A percentile compares a stretch with the other conserved stretches of the same genome.
Evolutionary conservation across 2,888 invertebrate species (phyloP).

Genomic region (Nematopogon swammerdamellus): DNA sequence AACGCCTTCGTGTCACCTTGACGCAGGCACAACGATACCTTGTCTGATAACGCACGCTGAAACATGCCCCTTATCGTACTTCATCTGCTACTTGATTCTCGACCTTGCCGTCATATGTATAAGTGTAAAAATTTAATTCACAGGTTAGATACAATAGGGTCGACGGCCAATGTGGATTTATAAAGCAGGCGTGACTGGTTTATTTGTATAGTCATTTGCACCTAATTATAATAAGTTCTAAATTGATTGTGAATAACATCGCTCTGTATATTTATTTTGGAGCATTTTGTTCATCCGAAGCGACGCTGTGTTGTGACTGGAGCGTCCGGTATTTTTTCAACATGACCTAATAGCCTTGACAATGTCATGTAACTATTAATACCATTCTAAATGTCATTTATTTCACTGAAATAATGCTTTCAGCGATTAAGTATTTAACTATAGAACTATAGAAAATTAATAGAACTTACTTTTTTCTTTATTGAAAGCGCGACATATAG

Average conservation of each 20-base stretch:
- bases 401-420: too few species aligned
- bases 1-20: conserved; percentile 51
- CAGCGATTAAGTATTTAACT: too few species aligned
- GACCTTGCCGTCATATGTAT: background rate
- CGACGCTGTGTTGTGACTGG: too few species aligned
- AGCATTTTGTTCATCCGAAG: too few species aligned
- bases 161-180: background rate
- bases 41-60: conserved; percentile 14
- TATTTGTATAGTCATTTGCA: conserved; percentile 54
- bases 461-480: too few species aligned
- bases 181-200: conserved; percentile 33
- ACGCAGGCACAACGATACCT: conserved; percentile 37
- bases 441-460: too few species aligned
- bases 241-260: conserved; percentile 37
- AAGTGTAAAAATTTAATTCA: background rate
- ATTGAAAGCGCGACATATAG: too few species aligned
- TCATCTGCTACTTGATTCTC: background rate
- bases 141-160: background rate
- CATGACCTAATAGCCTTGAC: too few species aligned
- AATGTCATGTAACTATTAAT: too few species aligned
- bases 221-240: conserved; percentile 51
- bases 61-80: background rate
- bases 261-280: background rate
- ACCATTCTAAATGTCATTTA: too few species aligned
- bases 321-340: too few species aligned